A percentile compares a stretch with the other conserved stretches of the same genome.
phyloP scores from a whole-genome alignment of 2,888 invertebrate species.

The Cremastinae sp. region DNA sequence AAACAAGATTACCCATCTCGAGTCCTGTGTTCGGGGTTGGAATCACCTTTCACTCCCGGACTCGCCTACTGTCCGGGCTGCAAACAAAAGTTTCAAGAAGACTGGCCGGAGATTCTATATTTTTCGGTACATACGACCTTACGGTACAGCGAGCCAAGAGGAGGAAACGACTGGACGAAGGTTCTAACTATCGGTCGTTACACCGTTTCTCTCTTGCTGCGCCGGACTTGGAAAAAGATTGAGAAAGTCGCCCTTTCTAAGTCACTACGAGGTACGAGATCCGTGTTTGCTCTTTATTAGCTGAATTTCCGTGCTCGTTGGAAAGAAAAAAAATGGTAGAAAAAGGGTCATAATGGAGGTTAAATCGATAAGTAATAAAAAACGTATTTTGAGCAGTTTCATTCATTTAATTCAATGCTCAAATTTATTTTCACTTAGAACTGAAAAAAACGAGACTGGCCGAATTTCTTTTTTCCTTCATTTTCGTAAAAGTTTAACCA shows the following conservation, averaged over 20 bases:
- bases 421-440: no score
- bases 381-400: no score
- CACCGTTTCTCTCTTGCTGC: not conserved
- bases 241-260: no score
- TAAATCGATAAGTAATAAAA: constrained; percentile 16
- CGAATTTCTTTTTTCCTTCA: no score
- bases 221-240: no score
- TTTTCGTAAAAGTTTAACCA: no score
- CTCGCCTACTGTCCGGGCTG: constrained; percentile 20
- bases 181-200: not conserved
- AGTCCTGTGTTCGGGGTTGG: constrained; percentile 34
- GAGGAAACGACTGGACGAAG: not conserved
- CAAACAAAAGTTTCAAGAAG: constrained; percentile 50
- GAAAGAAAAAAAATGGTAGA: constrained; percentile 20
- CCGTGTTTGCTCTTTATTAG: no score
- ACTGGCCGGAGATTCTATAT: constrained; percentile 24
- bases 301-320: no score
- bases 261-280: no score
- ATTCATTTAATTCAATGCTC: no score
- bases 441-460: no score
- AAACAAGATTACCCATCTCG: constrained; percentile 71
- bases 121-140: constrained; percentile 13
- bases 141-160: not conserved
- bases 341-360: constrained; percentile 26
- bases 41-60: constrained; percentile 66